These are phyloP conservation scores for Anabacerthia variegaticeps DNA, from an alignment of 2,797 vertebrate species.

Conservation along the genomic window DNA sequence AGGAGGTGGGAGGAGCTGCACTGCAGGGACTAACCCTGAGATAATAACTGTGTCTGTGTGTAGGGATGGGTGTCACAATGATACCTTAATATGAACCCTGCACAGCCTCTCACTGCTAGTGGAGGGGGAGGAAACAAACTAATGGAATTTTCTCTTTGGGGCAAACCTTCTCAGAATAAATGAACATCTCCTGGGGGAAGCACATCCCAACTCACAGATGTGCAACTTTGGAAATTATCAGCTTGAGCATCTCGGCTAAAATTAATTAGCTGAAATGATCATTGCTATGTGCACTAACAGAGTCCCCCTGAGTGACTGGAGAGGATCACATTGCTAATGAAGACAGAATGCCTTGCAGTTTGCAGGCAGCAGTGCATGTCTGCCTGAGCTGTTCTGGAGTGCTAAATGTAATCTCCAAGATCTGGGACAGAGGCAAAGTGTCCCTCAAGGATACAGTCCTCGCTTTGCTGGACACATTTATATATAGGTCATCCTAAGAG, in stretches of 20 bases:
- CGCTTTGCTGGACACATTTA: not conserved
- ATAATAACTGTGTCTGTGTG: not conserved
- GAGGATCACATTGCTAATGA: conserved; percentile 9
- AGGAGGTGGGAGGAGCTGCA: not conserved
- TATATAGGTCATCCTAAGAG: not conserved
- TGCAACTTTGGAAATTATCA: not conserved
- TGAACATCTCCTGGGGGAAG: not conserved
- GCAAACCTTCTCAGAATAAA: not conserved
- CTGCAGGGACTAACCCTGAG: not conserved
- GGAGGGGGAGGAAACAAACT: not conserved
- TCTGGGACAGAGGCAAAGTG: not conserved
- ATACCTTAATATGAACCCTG: not conserved
- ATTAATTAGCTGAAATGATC: conserved; percentile 57
- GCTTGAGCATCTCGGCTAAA: not conserved
- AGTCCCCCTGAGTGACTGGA: not conserved
- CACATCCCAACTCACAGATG: not conserved
- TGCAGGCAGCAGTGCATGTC: not conserved
- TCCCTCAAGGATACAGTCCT: not conserved
- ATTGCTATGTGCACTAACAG: not conserved
- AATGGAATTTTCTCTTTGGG: not conserved
- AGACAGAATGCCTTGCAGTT: not conserved
- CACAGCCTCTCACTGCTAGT: not conserved
- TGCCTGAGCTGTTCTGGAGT: not conserved
- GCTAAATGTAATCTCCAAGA: not conserved
- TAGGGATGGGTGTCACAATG: not conserved